Base-by-base conservation (phyloP, 2,797 vertebrate species). In the Anomalospiza imberbis region DNA sequence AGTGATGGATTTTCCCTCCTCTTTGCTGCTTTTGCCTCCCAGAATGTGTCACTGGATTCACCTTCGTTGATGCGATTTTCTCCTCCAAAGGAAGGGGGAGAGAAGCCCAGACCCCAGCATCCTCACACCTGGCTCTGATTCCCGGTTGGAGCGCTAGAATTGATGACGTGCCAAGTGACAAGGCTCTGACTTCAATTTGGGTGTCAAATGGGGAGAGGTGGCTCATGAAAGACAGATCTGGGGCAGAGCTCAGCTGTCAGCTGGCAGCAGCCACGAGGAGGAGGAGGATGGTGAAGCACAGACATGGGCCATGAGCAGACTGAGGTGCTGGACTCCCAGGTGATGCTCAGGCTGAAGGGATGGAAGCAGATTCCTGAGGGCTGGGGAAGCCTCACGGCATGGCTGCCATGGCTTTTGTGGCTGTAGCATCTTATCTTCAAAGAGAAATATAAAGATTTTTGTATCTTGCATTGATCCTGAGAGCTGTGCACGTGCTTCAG, bases 141-240 rank as follows among this genome's bases (percentile, higher is more conserved):
- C 65, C 85, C 2, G 0, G 0, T 18, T 70, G 1, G 1, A 68
- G 38, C 40, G 28, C 28, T 7, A 5, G 45, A 50, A 67, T 1
- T 47, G 71, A 60, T 85, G 77, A 53, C 9, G 48, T 76, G 78
- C 79, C 89, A 89, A 28, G 40, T 73, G 79, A 57, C 42, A 19
- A 62, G 54, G 44, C 7, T 34, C 80, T 95, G 85, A 48, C 80
- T 87, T 42, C 60, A 72, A 2, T 90, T 38, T 84, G 70, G 51
- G 51, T 45, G 77, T 93, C 91, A 78, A 26, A 86, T 1, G 22
- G 47, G 28, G 50, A 85, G 78, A 85, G 57, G 61, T 71, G 82
- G 61, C 72, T 94, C 14, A 1, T 48, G 78, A 74, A 21, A 28
- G 91, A 2, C 6, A 10, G 19, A 19, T 38, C 44, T 28, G 45